phyloP scores from a whole-genome alignment of 2,113 vertebrate genomes.

The Hemiprocne comata region DNA sequence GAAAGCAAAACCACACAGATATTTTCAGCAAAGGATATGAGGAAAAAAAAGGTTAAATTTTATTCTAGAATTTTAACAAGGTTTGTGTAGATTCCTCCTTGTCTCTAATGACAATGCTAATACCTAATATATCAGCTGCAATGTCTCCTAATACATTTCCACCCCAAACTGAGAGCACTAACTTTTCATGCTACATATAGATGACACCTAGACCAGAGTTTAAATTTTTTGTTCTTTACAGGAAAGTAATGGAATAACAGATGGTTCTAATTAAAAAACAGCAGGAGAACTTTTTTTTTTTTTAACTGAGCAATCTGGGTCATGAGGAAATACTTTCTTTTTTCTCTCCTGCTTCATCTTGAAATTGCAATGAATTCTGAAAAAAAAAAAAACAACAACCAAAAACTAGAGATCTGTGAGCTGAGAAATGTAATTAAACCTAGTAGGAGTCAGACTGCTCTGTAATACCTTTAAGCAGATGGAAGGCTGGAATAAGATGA shows the following conservation, averaged over 20 bases:
- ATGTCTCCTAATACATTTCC: neutral
- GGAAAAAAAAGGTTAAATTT: neutral
- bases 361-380: neutral
- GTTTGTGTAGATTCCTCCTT: neutral
- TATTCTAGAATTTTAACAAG: neutral
- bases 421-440: conserved; percentile 14
- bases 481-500: neutral
- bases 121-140: neutral
- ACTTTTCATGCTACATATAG: neutral
- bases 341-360: neutral
- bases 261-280: conserved; percentile 70
- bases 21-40: neutral
- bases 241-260: conserved; percentile 44
- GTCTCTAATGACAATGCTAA: neutral
- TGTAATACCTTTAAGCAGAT: conserved; percentile 6
- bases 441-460: neutral
- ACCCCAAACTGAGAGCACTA: neutral
- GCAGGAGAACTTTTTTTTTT: neutral
- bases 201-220: neutral
- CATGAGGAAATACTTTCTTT: neutral
- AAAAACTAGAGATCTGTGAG: neutral
- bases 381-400: neutral
- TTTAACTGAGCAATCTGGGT: conserved; percentile 10
- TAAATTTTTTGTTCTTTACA: conserved; percentile 6
- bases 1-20: neutral